Base-by-base conservation (phyloP, 2,113 vertebrate genomes). In the Cettia cetti region DNA sequence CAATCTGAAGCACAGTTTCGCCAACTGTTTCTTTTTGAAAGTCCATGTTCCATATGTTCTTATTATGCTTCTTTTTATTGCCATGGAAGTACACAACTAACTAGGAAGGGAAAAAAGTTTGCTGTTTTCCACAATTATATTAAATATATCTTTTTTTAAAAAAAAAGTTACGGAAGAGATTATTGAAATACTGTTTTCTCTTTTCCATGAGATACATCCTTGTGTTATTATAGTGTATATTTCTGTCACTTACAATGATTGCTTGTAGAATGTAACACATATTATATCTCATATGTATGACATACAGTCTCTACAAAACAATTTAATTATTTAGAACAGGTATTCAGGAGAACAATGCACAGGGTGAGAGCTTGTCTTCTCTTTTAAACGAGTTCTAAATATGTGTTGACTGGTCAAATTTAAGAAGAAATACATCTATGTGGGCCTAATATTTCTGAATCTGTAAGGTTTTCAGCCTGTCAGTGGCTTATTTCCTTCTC, bases 31-130 rank as follows among this genome's bases (percentile, higher is more conserved):
- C 91, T 84, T 95, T 94, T 76, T 84, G 49, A 53, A 81, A 95
- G 84, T 86, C 95, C 74, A 56, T 30, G 50, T 91, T 94, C 91
- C 96, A 94, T 95, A 97, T 97, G 95, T 79, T 94, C 83, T 89
- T 91, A 91, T 94, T 95, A 91, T 72, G 83, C 56, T 91, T 93
- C 79, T 90, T 94, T 96, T 70, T 89, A 78, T 86, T 94, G 70
- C 83, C 4, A 4, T 87, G 57, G 91, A 92, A 94, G 87, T 86
- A 77, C n/a, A 75, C 27, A 89, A 71, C 53, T 59, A 63, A 86
- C 65, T 44, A 71, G 21, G 40, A 86, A 83, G 49, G 19, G n/a
- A 47, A 50, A 88, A 92, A 90, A 65, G 15, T 54, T 92, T 59
- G 60, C n/a, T 75, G 15, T 63, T 90, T 90, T 53, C 5, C 60